Conservation (phyloP, 2,113 vertebrate genomes). For the Proteles cristata region DNA sequence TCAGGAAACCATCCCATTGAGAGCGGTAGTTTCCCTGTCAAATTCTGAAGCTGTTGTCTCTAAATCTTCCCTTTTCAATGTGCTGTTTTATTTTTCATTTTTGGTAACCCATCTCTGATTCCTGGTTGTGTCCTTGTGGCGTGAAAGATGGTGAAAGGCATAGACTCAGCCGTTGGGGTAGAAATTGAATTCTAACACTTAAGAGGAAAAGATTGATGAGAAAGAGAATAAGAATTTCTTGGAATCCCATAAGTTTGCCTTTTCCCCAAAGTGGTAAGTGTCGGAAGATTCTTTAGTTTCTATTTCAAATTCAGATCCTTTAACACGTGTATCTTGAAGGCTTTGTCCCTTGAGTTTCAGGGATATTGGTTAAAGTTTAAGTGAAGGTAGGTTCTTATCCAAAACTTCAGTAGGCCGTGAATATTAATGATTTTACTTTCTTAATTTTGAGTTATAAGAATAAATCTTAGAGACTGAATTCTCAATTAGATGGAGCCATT, state of each 20-base stretch:
- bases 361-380: conserved; percentile 16
- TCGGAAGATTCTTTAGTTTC: conserved; percentile 37
- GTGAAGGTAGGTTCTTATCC: neutral
- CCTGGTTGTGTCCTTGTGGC: neutral
- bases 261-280: conserved; percentile 26
- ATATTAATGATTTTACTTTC: conserved; percentile 25
- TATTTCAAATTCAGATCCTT: conserved; percentile 14
- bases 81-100: neutral
- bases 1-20: neutral
- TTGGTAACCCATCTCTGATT: neutral
- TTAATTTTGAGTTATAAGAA: conserved; percentile 37
- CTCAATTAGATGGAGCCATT: neutral
- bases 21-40: neutral
- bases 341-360: neutral
- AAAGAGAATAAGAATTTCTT: neutral
- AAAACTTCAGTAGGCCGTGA: neutral
- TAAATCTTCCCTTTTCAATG: neutral
- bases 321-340: neutral
- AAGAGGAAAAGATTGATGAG: neutral
- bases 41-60: conserved; percentile 35
- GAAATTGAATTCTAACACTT: conserved; percentile 42
- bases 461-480: conserved; percentile 16
- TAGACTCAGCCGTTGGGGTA: neutral
- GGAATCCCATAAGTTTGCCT: neutral
- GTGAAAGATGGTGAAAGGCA: conserved; percentile 18